A percentile compares a stretch with the other conserved stretches of the same genome.
Conservation (phyloP, 2,113 vertebrate genomes). For the Phyllopteryx taeniolatus region DNA sequence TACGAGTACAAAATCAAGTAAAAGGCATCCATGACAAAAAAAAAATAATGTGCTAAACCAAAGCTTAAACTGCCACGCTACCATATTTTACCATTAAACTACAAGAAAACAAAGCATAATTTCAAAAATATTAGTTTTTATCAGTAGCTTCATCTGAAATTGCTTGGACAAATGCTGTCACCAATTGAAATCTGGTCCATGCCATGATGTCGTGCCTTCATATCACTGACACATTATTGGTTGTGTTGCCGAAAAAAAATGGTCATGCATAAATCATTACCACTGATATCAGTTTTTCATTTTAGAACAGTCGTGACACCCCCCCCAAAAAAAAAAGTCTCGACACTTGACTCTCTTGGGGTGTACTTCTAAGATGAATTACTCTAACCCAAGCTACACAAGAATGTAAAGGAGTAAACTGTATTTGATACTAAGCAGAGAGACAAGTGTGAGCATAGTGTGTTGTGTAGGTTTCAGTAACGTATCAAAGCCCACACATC, state of each 20-base stretch:
- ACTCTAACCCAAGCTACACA: background rate
- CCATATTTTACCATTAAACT: background rate
- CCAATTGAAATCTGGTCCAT: background rate
- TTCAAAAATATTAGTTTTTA: background rate
- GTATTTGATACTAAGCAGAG: conserved; percentile 6
- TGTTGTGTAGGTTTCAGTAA: conserved; percentile 15
- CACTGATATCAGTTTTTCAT: background rate
- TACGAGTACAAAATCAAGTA: too few species aligned
- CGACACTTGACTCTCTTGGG: background rate
- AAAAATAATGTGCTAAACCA: too few species aligned
- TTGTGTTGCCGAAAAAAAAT: background rate
- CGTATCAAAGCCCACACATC: conserved; percentile 40
- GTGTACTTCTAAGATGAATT: background rate
- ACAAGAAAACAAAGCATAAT: background rate
- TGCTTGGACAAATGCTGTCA: background rate
- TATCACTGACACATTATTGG: too few species aligned
- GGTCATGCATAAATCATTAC: background rate
- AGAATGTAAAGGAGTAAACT: background rate
- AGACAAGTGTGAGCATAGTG: conserved; percentile 17
- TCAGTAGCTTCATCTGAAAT: background rate
- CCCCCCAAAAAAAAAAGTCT: background rate
- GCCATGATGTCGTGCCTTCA: too few species aligned
- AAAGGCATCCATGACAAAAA: too few species aligned
- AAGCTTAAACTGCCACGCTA: too few species aligned
- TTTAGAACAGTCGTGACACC: background rate